Conservation (phyloP, 2,888 invertebrate genomes). For the Chirona hameri region DNA sequence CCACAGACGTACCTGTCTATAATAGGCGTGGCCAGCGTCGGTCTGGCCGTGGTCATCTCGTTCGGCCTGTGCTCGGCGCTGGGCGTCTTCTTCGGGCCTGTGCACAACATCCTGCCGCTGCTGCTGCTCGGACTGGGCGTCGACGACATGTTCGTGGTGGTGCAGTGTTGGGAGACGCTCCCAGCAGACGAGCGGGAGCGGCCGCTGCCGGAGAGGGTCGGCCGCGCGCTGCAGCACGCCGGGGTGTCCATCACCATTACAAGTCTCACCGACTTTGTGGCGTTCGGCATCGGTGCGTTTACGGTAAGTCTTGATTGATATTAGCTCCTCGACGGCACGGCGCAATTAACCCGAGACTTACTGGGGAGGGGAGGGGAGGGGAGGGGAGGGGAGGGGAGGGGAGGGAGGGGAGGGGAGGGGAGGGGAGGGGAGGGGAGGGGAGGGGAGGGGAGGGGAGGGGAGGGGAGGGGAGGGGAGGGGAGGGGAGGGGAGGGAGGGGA, state of each 20-base stretch:
- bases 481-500: too few species aligned
- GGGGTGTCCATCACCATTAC: constrained; percentile 80
- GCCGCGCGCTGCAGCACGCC: constrained; percentile 68
- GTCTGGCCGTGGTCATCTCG: constrained; percentile 66
- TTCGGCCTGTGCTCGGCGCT: constrained; percentile 67
- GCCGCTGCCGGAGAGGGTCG: constrained; percentile 62
- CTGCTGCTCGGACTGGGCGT: constrained; percentile 72
- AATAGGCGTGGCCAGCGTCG: constrained; percentile 67
- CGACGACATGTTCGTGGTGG: constrained; percentile 82
- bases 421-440: too few species aligned
- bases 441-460: too few species aligned
- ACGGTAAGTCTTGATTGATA: constrained; percentile 60
- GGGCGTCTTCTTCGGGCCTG: constrained; percentile 71
- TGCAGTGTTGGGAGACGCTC: constrained; percentile 67
- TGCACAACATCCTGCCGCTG: constrained; percentile 77
- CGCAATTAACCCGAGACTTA: too few species aligned
- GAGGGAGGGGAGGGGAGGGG: too few species aligned
- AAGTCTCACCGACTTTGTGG: constrained; percentile 74
- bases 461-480: too few species aligned
- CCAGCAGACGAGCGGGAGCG: constrained; percentile 37
- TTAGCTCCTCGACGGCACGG: too few species aligned
- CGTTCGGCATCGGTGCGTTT: constrained; percentile 71
- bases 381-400: too few species aligned
- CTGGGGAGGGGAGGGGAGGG: too few species aligned
- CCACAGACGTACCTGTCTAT: constrained; percentile 61